phyloP scores from a whole-genome alignment of 2,888 invertebrate genomes.

The Meteorus cinctellus region DNA sequence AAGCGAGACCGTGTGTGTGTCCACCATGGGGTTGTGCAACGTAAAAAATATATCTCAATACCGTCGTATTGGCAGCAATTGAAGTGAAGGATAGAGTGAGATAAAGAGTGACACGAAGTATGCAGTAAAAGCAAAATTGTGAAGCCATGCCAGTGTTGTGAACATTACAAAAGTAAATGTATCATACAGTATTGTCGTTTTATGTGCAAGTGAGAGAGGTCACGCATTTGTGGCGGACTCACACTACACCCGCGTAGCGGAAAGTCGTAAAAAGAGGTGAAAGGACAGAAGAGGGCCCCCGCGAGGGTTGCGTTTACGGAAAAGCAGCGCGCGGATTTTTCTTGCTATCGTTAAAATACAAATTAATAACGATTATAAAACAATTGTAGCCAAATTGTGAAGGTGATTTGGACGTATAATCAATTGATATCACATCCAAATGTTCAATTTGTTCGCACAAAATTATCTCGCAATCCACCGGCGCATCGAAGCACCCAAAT shows the following conservation, averaged over 20 bases:
- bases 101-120: constrained; percentile 16
- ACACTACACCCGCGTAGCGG: constrained; percentile 46
- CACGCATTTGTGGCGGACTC: constrained; percentile 29
- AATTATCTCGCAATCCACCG: neutral
- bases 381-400: neutral
- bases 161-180: constrained; percentile 62
- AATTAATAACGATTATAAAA: constrained; percentile 7
- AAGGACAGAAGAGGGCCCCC: constrained; percentile 36
- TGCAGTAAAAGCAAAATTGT: constrained; percentile 47
- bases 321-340: constrained; percentile 52
- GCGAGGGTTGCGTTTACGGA: constrained; percentile 51
- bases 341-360: constrained; percentile 7
- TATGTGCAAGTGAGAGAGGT: constrained; percentile 5
- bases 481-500: neutral
- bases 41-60: constrained; percentile 58
- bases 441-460: neutral
- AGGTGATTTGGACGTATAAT: no score
- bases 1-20: neutral
- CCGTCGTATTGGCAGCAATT: constrained; percentile 53
- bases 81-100: constrained; percentile 38
- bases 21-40: constrained; percentile 53
- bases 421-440: neutral
- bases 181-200: constrained; percentile 46
- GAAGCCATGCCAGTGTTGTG: constrained; percentile 58
- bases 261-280: constrained; percentile 33